Percentiles rank a stretch among this genome's conserved stretches.
Evolutionary conservation across 2,113 vertebrate species (phyloP).

Genomic region (Pterophyllum scalare): DNA sequence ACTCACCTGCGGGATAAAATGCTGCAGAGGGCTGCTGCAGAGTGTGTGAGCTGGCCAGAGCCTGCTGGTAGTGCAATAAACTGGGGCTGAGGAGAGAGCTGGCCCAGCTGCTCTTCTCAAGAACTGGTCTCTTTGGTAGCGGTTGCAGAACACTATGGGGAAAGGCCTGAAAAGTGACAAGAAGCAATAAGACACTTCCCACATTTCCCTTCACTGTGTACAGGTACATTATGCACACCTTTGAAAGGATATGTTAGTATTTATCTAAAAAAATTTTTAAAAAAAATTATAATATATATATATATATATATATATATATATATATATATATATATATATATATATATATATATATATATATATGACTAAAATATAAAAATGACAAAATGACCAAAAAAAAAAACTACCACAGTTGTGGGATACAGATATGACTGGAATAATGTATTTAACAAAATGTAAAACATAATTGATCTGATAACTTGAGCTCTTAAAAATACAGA

Average conservation of each 20-base stretch:
- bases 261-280: conserved; percentile 13
- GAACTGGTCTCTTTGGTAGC: conserved; percentile 98
- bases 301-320: no score
- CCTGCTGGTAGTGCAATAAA: conserved; percentile 98
- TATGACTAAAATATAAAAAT: conserved; percentile 50
- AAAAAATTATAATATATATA: no score
- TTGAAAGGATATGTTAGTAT: conserved; percentile 15
- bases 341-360: no score
- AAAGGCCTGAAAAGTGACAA: conserved; percentile 84
- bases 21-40: conserved; percentile 87
- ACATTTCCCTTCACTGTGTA: not conserved
- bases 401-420: conserved; percentile 43
- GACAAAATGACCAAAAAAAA: conserved; percentile 28
- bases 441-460: conserved; percentile 36
- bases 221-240: conserved; percentile 12
- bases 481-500: conserved; percentile 57
- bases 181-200: conserved; percentile 4
- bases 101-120: conserved; percentile 95
- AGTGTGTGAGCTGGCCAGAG: conserved; percentile 89
- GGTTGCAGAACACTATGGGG: conserved; percentile 93
- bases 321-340: no score
- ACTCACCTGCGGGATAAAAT: conserved; percentile 94
- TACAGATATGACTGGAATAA: conserved; percentile 54
- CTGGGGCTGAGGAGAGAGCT: conserved; percentile 92
- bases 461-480: conserved; percentile 25